Conservation (phyloP, 2,113 vertebrate species). For the Ammodytes marinus region DNA sequence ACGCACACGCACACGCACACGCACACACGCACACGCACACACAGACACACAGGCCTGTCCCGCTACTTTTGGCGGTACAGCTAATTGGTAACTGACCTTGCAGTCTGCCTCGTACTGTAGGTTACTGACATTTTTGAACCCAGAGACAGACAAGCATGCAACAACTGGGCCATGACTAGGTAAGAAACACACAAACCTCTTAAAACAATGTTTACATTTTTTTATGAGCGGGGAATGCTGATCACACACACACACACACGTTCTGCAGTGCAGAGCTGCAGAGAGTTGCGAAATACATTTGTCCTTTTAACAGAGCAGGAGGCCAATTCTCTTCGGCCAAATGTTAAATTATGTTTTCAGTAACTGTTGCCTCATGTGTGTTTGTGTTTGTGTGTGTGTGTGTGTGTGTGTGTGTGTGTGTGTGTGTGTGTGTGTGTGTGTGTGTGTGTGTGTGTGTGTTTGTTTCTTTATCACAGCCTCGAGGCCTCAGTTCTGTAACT, state of each 20-base stretch:
- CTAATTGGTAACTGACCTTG: constrained; percentile 10
- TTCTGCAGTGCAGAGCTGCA: not conserved
- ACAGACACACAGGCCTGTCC: constrained; percentile 19
- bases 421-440: no score
- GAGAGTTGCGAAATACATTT: not conserved
- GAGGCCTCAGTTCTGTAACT: constrained; percentile 93
- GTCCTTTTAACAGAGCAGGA: not conserved
- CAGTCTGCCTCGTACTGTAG: constrained; percentile 34
- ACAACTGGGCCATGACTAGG: constrained; percentile 15
- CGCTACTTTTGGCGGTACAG: constrained; percentile 14
- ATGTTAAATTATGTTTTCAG: not conserved
- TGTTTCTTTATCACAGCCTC: constrained; percentile 84
- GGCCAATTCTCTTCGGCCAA: not conserved
- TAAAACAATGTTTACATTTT: not conserved
- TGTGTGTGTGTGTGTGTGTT: no score
- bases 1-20: no score
- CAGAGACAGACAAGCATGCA: constrained; percentile 23
- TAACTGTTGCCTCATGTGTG: not conserved
- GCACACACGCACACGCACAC: no score
- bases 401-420: no score
- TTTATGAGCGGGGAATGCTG: not conserved
- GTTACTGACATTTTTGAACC: constrained; percentile 10
- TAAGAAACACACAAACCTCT: constrained; percentile 22
- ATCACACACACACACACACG: not conserved
- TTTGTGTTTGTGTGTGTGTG: constrained; percentile 38